Evolutionary conservation across 2,888 invertebrate species (phyloP).

Genomic region (Augochlorella aurata): DNA sequence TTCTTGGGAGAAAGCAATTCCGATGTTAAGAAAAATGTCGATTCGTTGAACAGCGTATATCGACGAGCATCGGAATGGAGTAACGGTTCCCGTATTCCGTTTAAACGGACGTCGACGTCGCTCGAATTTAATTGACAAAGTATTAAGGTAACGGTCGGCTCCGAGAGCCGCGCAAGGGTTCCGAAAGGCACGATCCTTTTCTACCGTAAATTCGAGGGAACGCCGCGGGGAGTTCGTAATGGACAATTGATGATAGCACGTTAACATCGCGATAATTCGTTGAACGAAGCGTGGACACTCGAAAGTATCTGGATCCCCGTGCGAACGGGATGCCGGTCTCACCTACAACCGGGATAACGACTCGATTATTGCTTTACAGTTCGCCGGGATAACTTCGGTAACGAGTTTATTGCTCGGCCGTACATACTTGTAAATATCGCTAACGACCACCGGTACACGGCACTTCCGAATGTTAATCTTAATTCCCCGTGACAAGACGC

Average conservation of each 20-base stretch:
- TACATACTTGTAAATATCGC: conserved; percentile 70
- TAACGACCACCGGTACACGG: conserved; percentile 66
- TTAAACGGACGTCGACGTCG: not conserved
- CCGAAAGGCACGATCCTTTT: not conserved
- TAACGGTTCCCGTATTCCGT: not conserved
- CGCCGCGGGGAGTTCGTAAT: conserved; percentile 6
- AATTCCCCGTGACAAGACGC: conserved; percentile 68
- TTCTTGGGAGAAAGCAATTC: too few relatives aligned
- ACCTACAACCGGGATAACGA: conserved; percentile 70
- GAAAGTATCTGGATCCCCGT: conserved; percentile 25
- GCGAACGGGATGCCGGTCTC: conserved; percentile 44
- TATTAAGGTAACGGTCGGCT: not conserved
- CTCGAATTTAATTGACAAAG: not conserved
- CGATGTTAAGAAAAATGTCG: too few relatives aligned
- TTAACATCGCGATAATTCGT: conserved; percentile 12
- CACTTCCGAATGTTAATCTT: conserved; percentile 69
- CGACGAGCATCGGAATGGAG: too few relatives aligned
- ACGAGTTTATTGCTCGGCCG: conserved; percentile 67
- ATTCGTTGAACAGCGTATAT: too few relatives aligned
- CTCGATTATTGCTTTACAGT: conserved; percentile 73
- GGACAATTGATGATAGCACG: conserved; percentile 16
- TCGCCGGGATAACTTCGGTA: conserved; percentile 62
- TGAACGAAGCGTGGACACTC: conserved; percentile 23
- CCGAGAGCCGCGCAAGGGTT: not conserved
- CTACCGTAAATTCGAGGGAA: conserved; percentile 2